Evolutionary conservation across 2,113 vertebrate species (phyloP).

Genomic region (Psilopsiagon aurifrons): DNA sequence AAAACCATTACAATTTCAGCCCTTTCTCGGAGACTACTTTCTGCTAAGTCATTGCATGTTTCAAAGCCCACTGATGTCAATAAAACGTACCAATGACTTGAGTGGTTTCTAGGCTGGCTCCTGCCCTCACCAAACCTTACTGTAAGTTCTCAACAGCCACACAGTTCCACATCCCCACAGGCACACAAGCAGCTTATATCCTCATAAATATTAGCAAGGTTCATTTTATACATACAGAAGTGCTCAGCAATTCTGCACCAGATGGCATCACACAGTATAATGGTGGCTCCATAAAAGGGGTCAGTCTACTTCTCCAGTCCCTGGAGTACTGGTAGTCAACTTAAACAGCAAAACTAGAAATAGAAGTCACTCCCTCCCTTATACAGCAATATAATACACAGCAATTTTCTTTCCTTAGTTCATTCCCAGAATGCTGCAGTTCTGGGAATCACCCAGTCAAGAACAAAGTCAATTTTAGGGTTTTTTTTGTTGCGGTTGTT

Average conservation of each 20-base stretch:
- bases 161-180: neutral
- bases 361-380: neutral
- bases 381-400: neutral
- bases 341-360: neutral
- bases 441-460: neutral
- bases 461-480: neutral
- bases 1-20: neutral
- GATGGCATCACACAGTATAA: neutral
- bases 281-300: neutral
- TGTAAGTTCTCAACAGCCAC: neutral
- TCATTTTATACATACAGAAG: neutral
- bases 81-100: neutral
- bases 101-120: neutral
- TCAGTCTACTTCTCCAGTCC: neutral
- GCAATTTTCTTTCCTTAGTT: conserved; percentile 1
- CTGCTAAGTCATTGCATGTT: neutral
- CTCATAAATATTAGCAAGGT: neutral
- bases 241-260: neutral
- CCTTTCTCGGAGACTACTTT: neutral
- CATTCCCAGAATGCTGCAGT: neutral
- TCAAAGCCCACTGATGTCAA: neutral
- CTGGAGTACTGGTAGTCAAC: neutral
- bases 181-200: neutral
- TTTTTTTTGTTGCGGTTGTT: neutral
- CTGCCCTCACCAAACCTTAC: neutral